Evolutionary conservation across 35 echinoderm and acorn worm genomes (phyloP).

Genomic region (Eucidaris tribuloides): DNA sequence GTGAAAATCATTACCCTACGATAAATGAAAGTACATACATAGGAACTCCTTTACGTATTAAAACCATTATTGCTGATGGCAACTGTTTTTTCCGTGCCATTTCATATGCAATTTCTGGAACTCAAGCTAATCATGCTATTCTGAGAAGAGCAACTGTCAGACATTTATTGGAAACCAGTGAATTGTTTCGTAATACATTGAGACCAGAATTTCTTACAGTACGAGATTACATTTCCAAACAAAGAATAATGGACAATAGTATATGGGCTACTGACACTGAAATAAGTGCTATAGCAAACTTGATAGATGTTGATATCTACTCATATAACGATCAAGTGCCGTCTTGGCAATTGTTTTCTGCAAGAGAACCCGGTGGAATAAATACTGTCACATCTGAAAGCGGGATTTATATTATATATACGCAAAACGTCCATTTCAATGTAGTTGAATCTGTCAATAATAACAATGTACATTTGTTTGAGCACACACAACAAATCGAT

Average conservation of each 20-base stretch:
- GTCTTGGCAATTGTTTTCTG: not conserved
- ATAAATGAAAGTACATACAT: not conserved
- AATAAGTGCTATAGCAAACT: slow-evolving; percentile 46
- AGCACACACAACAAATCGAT: not conserved
- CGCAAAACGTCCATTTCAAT: slow-evolving; percentile 24
- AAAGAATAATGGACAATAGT: slow-evolving; percentile 18
- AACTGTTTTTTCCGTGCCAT: slow-evolving; percentile 26
- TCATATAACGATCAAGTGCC: not conserved
- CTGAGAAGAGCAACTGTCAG: slow-evolving; percentile 16
- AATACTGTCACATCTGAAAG: not conserved
- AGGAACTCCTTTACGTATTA: not conserved
- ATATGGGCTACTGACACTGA: slow-evolving; percentile 1
- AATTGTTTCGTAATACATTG: not conserved
- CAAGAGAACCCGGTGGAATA: not conserved
- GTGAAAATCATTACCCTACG: not conserved
- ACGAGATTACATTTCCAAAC: not conserved
- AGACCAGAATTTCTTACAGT: not conserved
- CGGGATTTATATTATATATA: not conserved
- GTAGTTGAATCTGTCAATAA: not conserved
- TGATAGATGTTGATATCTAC: not conserved
- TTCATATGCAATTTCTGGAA: slow-evolving; percentile 40
- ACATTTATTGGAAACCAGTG: slow-evolving; percentile 5
- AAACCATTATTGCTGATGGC: slow-evolving; percentile 20
- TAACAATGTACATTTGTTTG: not conserved
- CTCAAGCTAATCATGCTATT: slow-evolving; percentile 1